Conservation (phyloP, 2,797 vertebrate genomes). For the Petrocephalus schoutedeni region DNA sequence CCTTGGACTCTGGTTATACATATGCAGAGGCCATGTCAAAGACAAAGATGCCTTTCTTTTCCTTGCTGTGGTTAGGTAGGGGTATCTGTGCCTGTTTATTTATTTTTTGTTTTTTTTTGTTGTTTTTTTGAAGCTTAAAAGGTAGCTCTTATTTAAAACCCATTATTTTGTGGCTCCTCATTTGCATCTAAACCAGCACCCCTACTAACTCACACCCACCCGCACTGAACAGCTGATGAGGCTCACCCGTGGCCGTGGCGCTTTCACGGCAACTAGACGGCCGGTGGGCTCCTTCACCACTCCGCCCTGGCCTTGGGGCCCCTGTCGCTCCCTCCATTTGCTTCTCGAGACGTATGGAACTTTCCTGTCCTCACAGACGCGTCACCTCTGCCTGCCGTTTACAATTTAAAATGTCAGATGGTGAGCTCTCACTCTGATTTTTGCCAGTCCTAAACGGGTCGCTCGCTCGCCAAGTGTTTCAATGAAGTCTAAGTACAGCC, state of each 20-base stretch:
- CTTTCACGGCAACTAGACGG: not conserved
- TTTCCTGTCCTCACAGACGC: not conserved
- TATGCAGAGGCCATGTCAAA: not conserved
- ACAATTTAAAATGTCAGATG: not conserved
- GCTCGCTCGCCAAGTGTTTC: not conserved
- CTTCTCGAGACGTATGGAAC: not conserved
- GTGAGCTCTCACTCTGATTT: not conserved
- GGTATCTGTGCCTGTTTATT: not conserved
- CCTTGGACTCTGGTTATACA: constrained; percentile 10
- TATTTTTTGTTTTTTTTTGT: not conserved
- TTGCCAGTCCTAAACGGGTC: not conserved
- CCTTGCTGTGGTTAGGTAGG: constrained; percentile 20
- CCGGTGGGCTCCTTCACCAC: not conserved
- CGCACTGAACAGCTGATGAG: not conserved
- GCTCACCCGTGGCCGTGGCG: not conserved
- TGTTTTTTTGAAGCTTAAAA: not conserved
- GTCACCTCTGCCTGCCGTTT: not conserved
- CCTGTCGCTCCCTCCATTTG: not conserved
- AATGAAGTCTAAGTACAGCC: not conserved
- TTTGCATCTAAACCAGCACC: not conserved
- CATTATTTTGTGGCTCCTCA: not conserved
- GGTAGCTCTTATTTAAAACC: not conserved
- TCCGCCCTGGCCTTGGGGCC: not conserved
- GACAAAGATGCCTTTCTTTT: constrained; percentile 14
- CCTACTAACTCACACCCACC: not conserved